Conservation (phyloP, 2,113 vertebrate species). For the Mastomys natalensis region DNA sequence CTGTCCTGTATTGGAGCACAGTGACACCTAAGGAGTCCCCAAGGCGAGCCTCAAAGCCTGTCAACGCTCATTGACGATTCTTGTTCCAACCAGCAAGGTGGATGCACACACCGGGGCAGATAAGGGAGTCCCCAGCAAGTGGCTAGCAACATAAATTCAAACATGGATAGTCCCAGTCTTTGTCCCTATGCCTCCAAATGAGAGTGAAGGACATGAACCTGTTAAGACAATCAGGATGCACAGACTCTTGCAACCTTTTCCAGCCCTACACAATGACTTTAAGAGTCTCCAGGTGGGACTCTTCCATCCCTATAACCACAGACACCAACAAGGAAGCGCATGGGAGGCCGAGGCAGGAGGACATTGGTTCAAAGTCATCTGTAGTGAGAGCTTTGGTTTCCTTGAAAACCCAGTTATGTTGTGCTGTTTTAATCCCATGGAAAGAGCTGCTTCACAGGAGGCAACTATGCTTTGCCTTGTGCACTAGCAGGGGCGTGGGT, state of each 20-base stretch:
- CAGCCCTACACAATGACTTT: neutral
- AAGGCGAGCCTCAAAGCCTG: neutral
- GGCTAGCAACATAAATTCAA: neutral
- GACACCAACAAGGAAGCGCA: neutral
- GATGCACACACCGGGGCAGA: accelerated
- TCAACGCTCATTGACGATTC: neutral
- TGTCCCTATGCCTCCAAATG: neutral
- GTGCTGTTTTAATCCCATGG: too few species aligned
- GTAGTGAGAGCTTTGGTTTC: too few species aligned
- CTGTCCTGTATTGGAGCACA: neutral
- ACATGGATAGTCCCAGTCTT: neutral
- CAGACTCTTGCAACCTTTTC: neutral
- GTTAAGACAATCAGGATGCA: neutral
- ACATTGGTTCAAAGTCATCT: neutral
- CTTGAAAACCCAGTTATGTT: too few species aligned
- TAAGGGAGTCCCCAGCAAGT: neutral
- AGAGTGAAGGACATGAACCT: neutral
- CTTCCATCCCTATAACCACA: neutral
- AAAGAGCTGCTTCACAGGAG: too few species aligned
- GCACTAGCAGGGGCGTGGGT: too few species aligned
- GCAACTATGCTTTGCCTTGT: too few species aligned
- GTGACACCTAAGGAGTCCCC: neutral
- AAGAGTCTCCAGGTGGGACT: neutral
- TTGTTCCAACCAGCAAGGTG: neutral
- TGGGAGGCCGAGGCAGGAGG: neutral